Evolutionary conservation across 1,140 invertebrate genomes (phyloP).

Genomic region (Potamilus streckersoni): DNA sequence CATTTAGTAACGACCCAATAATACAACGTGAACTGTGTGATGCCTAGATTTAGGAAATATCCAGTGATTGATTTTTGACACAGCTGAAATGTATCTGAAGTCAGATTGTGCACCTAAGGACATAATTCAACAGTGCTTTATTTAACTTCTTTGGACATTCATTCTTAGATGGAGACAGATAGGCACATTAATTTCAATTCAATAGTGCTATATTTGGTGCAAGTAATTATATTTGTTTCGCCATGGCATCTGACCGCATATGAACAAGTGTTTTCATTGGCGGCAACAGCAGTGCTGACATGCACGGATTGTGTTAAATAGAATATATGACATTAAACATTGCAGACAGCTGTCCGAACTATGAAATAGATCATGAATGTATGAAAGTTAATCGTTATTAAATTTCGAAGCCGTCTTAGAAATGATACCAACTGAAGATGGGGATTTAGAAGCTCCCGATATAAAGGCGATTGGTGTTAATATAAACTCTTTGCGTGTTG

Average conservation of each 20-base stretch:
- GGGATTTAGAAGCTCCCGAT: neutral
- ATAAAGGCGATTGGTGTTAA: neutral
- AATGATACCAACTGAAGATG: slow-evolving; percentile 4
- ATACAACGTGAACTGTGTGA: slow-evolving; percentile 52
- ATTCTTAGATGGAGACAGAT: neutral
- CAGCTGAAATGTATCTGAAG: slow-evolving; percentile 29
- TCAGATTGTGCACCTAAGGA: neutral
- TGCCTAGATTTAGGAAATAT: slow-evolving; percentile 31
- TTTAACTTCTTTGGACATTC: slow-evolving; percentile 13
- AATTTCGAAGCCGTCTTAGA: slow-evolving; percentile 3
- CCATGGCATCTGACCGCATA: too few relatives aligned
- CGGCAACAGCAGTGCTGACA: too few relatives aligned
- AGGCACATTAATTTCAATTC: slow-evolving; percentile 13
- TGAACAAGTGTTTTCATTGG: too few relatives aligned
- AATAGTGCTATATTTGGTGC: slow-evolving; percentile 20
- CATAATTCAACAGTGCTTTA: neutral
- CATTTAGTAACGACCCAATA: slow-evolving; percentile 42
- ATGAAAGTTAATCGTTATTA: slow-evolving; percentile 5
- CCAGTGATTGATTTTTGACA: slow-evolving; percentile 27
- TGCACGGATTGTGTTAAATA: too few relatives aligned
- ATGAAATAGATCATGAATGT: neutral
- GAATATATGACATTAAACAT: too few relatives aligned
- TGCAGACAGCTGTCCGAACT: too few relatives aligned
- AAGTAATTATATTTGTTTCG: slow-evolving; percentile 10
- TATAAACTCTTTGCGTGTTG: slow-evolving; percentile 12